phyloP scores from a whole-genome alignment of 1,140 invertebrate species.

The Meloidogyne exigua region DNA sequence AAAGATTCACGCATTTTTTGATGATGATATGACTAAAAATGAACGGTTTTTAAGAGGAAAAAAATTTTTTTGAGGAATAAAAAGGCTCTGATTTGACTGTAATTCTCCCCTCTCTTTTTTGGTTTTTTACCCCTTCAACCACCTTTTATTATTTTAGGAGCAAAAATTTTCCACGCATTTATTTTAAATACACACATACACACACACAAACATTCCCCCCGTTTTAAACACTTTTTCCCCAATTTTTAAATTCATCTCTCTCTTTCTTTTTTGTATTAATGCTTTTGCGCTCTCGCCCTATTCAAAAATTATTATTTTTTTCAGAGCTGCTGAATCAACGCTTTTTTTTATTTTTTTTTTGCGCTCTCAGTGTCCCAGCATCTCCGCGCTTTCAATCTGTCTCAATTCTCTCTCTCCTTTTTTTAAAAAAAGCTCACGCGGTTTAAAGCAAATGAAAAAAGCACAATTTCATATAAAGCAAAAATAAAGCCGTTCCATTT shows the following conservation, averaged over 20 bases:
- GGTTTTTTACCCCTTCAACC: not conserved
- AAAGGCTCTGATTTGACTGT: not conserved
- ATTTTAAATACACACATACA: too few relatives aligned
- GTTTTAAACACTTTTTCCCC: too few relatives aligned
- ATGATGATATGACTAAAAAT: not conserved
- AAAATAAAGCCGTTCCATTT: not conserved
- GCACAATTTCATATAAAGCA: not conserved
- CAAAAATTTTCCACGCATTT: too few relatives aligned
- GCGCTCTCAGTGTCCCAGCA: not conserved
- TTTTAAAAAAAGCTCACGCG: not conserved
- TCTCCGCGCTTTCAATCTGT: not conserved
- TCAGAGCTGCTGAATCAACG: conserved; percentile 26
- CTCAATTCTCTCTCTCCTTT: not conserved
- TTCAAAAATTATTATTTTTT: not conserved
- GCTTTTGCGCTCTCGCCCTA: not conserved
- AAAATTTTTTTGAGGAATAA: not conserved
- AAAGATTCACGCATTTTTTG: not conserved
- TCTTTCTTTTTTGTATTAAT: not conserved
- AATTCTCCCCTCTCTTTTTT: not conserved
- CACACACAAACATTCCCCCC: too few relatives aligned
- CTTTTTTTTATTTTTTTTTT: conserved; percentile 9
- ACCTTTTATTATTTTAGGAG: too few relatives aligned
- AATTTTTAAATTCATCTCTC: not conserved
- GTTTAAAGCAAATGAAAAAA: conserved; percentile 3
- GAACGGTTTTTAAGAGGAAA: not conserved